Evolutionary conservation across 2,888 invertebrate species (phyloP).

Genomic region (Eupithecia insigniata): DNA sequence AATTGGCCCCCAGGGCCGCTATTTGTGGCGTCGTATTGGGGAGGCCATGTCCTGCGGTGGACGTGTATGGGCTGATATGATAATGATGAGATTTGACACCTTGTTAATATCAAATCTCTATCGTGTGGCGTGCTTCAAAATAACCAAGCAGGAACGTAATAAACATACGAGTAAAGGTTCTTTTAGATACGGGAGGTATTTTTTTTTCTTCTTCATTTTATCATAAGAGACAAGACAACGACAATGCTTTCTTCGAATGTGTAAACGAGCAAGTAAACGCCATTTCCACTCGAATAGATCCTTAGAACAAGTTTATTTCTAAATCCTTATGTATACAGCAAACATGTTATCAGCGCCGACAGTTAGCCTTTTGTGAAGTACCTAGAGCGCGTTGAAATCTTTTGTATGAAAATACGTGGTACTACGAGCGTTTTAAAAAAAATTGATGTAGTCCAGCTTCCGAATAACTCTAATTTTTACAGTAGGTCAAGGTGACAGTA

Average conservation of each 20-base stretch:
- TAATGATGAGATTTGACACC: too few relatives aligned
- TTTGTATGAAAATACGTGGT: background rate
- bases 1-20: too few relatives aligned
- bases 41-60: too few relatives aligned
- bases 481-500: too few relatives aligned
- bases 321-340: background rate
- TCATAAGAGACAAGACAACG: background rate
- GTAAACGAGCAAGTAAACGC: conserved; percentile 24
- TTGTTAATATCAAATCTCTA: too few relatives aligned
- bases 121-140: too few relatives aligned
- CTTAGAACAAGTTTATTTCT: conserved; percentile 32
- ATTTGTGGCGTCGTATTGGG: too few relatives aligned
- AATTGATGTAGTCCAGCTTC: background rate
- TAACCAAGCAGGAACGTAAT: too few relatives aligned
- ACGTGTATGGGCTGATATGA: too few relatives aligned
- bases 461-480: background rate
- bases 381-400: background rate
- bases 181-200: conserved; percentile 4
- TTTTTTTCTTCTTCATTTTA: background rate
- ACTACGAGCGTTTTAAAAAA: background rate
- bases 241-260: conserved; percentile 23
- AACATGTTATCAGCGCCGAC: conserved; percentile 1
- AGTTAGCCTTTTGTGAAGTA: background rate
- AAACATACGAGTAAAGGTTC: background rate
- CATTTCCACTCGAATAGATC: conserved; percentile 27